Conservation (phyloP, 2,113 vertebrate genomes). For the Calyptommatus sinebrachiatus region DNA sequence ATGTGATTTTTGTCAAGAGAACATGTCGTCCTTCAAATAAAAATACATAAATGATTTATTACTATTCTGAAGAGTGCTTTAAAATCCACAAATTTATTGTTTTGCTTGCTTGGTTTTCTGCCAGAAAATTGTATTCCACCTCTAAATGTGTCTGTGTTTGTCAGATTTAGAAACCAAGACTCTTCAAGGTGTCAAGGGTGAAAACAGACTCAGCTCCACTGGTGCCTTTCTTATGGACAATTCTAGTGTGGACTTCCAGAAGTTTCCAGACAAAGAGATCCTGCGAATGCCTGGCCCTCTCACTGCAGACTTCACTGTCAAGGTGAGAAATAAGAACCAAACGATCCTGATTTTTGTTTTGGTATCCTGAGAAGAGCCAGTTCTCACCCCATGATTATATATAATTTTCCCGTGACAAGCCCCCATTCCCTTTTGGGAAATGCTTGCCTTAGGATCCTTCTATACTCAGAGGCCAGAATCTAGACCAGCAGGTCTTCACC, state of each 20-base stretch:
- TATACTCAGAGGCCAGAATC: too few species aligned
- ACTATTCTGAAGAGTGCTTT: background rate
- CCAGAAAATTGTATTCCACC: constrained; percentile 33
- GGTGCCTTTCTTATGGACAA: constrained; percentile 87
- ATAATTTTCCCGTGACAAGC: too few species aligned
- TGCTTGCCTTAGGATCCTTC: too few species aligned
- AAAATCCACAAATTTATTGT: background rate
- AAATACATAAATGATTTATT: background rate
- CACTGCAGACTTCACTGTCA: constrained; percentile 89
- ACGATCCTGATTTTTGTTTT: background rate
- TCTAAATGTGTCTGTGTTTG: constrained; percentile 40
- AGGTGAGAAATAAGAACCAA: constrained; percentile 74
- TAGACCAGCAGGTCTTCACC: too few species aligned
- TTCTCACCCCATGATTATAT: too few species aligned
- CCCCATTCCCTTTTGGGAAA: too few species aligned
- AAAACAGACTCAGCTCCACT: constrained; percentile 77
- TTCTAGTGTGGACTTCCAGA: constrained; percentile 92
- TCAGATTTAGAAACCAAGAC: constrained; percentile 93
- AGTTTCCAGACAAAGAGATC: constrained; percentile 89
- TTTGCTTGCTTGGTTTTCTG: background rate
- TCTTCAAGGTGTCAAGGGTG: constrained; percentile 84
- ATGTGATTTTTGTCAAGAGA: background rate
- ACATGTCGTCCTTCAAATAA: background rate
- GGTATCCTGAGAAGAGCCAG: too few species aligned
- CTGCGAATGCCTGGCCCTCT: constrained; percentile 88